phyloP scores from a whole-genome alignment of 2,113 vertebrate species.

The Brachyistius frenatus region DNA sequence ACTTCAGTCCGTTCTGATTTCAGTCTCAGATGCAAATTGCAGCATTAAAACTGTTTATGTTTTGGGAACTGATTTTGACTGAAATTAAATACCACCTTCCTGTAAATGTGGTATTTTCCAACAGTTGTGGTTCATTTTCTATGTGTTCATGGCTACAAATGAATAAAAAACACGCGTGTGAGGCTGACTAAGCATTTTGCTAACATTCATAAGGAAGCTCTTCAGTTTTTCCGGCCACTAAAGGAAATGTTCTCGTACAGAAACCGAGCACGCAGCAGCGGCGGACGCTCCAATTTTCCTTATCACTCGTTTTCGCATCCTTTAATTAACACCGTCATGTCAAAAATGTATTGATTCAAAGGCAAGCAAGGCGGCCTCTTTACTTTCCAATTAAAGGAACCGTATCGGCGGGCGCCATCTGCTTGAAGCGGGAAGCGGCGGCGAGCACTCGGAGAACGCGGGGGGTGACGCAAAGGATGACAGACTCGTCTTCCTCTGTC shows the following conservation, averaged over 20 bases:
- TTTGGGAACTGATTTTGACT: too few species aligned
- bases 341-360: conserved; percentile 69
- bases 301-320: conserved; percentile 59
- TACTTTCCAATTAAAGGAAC: conserved; percentile 74
- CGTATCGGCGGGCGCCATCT: conserved; percentile 72
- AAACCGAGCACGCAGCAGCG: conserved; percentile 25
- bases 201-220: not conserved
- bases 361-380: conserved; percentile 43
- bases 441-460: conserved; percentile 16
- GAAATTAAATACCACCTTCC: too few species aligned
- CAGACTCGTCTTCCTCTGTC: conserved; percentile 35
- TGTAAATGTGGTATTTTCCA: too few species aligned
- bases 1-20: too few species aligned
- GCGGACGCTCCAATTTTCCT: conserved; percentile 57
- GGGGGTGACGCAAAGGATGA: conserved; percentile 32
- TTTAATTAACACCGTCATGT: conserved; percentile 73
- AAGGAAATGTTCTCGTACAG: conserved; percentile 25
- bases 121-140: too few species aligned
- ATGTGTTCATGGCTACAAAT: too few species aligned
- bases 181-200: not conserved
- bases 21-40: too few species aligned
- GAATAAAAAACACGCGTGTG: not conserved
- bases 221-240: conserved; percentile 9
- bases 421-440: conserved; percentile 49
- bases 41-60: too few species aligned